A percentile compares a stretch with the other conserved stretches of the same genome.
Conservation (phyloP, 2,888 invertebrate species). For the Stenchaetothrips biformis region DNA sequence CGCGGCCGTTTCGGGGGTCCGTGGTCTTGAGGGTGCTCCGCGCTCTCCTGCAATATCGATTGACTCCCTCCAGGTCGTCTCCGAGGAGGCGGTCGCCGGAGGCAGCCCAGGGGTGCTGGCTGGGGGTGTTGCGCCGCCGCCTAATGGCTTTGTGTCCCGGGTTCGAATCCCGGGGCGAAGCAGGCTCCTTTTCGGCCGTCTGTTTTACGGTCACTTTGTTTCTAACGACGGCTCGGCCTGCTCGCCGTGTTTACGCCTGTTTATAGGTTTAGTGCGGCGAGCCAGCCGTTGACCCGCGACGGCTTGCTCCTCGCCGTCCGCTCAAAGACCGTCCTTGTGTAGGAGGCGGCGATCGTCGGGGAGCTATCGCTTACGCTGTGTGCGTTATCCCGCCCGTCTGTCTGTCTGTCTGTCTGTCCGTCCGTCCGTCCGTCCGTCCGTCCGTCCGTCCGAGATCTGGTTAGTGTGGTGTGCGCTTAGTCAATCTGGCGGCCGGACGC, state of each 20-base stretch:
- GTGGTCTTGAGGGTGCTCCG: not conserved
- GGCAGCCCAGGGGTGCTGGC: not conserved
- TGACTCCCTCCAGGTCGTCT: not conserved
- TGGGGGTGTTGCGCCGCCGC: not conserved
- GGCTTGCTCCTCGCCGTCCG: not conserved
- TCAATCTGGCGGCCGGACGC: not conserved
- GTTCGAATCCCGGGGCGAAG: not conserved
- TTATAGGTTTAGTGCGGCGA: conserved; percentile 1
- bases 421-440: not conserved
- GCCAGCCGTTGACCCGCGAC: conserved; percentile 8
- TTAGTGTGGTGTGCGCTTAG: not conserved
- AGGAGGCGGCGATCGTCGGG: not conserved
- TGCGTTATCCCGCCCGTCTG: not conserved
- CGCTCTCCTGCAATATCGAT: not conserved
- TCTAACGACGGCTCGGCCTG: not conserved
- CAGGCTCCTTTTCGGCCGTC: not conserved
- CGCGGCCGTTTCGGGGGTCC: not conserved
- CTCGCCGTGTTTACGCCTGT: not conserved
- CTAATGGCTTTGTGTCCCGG: no score
- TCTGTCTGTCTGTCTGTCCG: not conserved
- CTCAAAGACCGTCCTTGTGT: not conserved
- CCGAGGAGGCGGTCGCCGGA: not conserved
- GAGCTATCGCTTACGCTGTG: not conserved
- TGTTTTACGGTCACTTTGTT: not conserved
- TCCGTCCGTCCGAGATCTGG: not conserved